phyloP scores from a whole-genome alignment of 2,888 invertebrate species.

The Orchesella flavescens region DNA sequence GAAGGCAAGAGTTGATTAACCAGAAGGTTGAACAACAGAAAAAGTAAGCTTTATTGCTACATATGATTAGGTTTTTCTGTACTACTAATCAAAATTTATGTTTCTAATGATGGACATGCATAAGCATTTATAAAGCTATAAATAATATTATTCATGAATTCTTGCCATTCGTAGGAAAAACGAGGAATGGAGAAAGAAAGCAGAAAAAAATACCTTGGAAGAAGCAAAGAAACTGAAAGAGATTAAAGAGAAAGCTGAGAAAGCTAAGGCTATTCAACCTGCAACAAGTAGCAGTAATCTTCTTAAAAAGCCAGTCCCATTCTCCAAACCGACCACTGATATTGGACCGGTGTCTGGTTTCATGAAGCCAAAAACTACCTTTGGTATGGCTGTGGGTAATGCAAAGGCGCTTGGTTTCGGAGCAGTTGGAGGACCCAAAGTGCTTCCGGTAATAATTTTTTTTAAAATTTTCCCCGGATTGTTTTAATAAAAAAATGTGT shows the following conservation, averaged over 20 bases:
- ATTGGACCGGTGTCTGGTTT: slow-evolving; percentile 24
- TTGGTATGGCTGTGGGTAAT: slow-evolving; percentile 16
- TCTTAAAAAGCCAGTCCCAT: slow-evolving; percentile 25
- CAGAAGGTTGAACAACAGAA: slow-evolving; percentile 53
- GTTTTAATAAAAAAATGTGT: not conserved
- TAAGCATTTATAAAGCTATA: no score
- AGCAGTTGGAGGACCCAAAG: not conserved
- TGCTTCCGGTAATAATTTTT: slow-evolving; percentile 10
- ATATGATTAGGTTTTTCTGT: not conserved
- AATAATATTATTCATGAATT: no score
- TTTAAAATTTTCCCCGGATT: slow-evolving; percentile 10
- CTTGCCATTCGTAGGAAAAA: slow-evolving; percentile 56
- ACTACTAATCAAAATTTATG: not conserved
- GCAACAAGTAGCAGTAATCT: not conserved
- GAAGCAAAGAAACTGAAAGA: slow-evolving; percentile 41
- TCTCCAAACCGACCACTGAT: not conserved
- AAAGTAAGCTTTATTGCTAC: slow-evolving; percentile 51
- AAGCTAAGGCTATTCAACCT: slow-evolving; percentile 6
- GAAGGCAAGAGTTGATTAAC: slow-evolving; percentile 48
- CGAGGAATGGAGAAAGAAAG: slow-evolving; percentile 65
- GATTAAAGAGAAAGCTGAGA: slow-evolving; percentile 1
- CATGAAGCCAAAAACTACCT: slow-evolving; percentile 24
- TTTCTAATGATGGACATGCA: no score
- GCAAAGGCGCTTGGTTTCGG: no score
- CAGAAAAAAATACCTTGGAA: slow-evolving; percentile 62